phyloP scores from a whole-genome alignment of 2,113 vertebrate species.

The Stegostoma tigrinum region DNA sequence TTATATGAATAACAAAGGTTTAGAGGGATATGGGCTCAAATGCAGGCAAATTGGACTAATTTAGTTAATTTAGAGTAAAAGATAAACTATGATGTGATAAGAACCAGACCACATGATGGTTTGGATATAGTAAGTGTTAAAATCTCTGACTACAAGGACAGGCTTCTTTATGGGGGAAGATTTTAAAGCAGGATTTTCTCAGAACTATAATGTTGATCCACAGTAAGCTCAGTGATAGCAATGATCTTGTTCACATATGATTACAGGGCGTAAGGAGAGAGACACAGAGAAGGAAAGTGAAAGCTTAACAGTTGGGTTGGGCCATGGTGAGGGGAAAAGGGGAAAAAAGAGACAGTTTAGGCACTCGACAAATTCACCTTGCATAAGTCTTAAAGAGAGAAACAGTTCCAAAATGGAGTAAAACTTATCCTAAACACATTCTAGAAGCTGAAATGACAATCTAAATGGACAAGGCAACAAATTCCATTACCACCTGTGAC shows the following conservation, averaged over 20 bases:
- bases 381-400: not conserved
- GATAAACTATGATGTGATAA: not conserved
- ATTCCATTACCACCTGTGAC: not conserved
- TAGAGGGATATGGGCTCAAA: too few species aligned
- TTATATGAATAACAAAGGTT: too few species aligned
- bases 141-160: not conserved
- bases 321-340: not conserved
- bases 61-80: not conserved
- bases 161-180: not conserved
- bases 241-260: not conserved
- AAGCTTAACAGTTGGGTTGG: not conserved
- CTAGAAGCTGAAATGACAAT: not conserved
- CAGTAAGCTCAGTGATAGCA: not conserved
- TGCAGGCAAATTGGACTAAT: too few species aligned
- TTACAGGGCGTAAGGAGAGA: not conserved
- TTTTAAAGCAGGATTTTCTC: not conserved
- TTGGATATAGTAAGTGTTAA: not conserved
- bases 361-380: not conserved
- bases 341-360: not conserved
- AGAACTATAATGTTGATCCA: not conserved
- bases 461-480: not conserved
- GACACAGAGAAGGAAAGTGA: not conserved
- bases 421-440: not conserved
- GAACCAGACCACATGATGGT: not conserved
- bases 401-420: not conserved